These are phyloP conservation scores for Eufriesea mexicana DNA, from an alignment of 1,140 invertebrate species.

Conservation along the genomic window DNA sequence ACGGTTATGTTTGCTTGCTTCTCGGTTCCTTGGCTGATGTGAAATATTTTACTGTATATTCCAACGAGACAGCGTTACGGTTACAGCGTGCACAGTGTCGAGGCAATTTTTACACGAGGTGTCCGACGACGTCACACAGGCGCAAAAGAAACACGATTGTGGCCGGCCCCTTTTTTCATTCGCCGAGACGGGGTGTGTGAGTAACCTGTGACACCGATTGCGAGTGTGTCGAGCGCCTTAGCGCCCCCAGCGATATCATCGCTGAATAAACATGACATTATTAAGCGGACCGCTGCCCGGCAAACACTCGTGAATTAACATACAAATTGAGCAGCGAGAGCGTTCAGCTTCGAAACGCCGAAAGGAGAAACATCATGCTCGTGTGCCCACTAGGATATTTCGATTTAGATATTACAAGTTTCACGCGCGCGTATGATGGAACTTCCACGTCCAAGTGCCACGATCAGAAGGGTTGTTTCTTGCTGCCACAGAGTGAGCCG, in stretches of 20 bases:
- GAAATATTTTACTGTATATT: slow-evolving; percentile 12
- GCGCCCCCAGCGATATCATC: slow-evolving; percentile 80
- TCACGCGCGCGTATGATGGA: slow-evolving; percentile 24
- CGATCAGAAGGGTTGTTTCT: slow-evolving; percentile 26
- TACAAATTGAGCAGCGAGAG: slow-evolving; percentile 81
- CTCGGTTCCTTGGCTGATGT: background rate
- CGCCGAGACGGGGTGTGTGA: slow-evolving; percentile 34
- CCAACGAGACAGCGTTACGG: background rate
- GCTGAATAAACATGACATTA: slow-evolving; percentile 83
- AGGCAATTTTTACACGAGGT: slow-evolving; percentile 57
- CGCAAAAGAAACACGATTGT: slow-evolving; percentile 62
- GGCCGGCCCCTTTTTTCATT: slow-evolving; percentile 21
- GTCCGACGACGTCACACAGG: slow-evolving; percentile 39
- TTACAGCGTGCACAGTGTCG: slow-evolving; percentile 13
- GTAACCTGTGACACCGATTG: slow-evolving; percentile 72
- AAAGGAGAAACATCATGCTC: slow-evolving; percentile 57
- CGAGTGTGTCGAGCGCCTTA: slow-evolving; percentile 73
- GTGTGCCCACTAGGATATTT: slow-evolving; percentile 58
- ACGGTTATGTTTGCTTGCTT: background rate
- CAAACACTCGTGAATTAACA: slow-evolving; percentile 82
- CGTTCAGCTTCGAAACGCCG: slow-evolving; percentile 65
- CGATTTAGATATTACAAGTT: slow-evolving; percentile 62
- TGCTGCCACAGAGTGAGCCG: background rate
- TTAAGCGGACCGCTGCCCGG: slow-evolving; percentile 81
- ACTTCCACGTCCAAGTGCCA: slow-evolving; percentile 34